Evolutionary conservation across 2,113 vertebrate species (phyloP).

Genomic region (Callorhinus ursinus): DNA sequence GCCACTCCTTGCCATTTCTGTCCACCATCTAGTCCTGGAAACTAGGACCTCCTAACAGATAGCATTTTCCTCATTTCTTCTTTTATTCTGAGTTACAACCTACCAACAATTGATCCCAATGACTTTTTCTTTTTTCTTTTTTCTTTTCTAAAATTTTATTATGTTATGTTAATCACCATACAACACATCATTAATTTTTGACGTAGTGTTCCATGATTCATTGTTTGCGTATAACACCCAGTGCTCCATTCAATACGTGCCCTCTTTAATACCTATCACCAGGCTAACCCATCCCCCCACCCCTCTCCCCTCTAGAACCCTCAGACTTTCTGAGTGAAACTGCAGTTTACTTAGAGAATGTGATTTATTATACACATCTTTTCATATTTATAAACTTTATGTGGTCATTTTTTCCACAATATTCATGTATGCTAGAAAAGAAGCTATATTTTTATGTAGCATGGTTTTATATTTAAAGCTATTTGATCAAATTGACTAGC

Average conservation of each 20-base stretch:
- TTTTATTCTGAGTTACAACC: background rate
- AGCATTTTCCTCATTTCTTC: background rate
- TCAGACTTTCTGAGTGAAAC: background rate
- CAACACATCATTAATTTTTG: no score
- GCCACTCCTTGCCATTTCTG: background rate
- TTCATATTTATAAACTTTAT: background rate
- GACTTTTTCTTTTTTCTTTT: no score
- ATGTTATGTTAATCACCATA: no score
- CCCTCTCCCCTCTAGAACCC: no score
- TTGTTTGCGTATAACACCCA: no score
- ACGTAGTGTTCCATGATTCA: no score
- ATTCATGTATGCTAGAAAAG: background rate
- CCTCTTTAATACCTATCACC: no score
- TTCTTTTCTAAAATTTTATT: no score
- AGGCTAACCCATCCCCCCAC: no score
- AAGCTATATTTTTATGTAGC: background rate
- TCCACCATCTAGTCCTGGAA: background rate
- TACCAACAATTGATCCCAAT: background rate
- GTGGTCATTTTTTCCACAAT: background rate
- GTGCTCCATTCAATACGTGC: no score
- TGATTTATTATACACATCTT: background rate
- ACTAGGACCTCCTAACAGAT: background rate
- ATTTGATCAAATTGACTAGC: background rate
- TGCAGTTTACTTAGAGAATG: background rate
- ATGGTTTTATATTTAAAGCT: background rate